Evolutionary conservation across 2,797 vertebrate species (phyloP), one percentile per base, ranked within the genome.

Genomic region (Xenopus petersii): DNA sequence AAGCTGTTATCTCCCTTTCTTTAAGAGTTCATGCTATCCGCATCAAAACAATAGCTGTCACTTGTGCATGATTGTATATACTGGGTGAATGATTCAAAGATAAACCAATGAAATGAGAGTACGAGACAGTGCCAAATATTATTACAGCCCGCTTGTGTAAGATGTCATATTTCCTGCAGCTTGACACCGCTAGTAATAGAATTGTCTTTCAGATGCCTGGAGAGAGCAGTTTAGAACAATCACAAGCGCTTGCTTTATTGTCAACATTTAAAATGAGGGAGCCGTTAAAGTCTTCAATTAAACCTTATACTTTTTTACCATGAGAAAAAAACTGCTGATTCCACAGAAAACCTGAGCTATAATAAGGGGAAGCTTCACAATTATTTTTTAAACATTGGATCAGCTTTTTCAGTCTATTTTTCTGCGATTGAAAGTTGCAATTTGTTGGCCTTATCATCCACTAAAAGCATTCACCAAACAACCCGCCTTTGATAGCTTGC

Each of bases 151-250:
- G 71, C 76, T 74, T 79, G 63, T 74, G 67, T 70, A 61, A 73
- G 71, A 74, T 79, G 77, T 79, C 77, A 79, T 79, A 79, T 79
- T 79, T 79, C 71, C 71, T 79, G 77, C 71, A 70, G 77, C 71
- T 70, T 79, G 77, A 79, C 77, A 79, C 67, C 61, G 54, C 77
- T 74, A 61, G 71, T 79, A 79, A 79, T 79, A 74, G 77, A 79
- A 79, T 79, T 79, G 77, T 79, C 71, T 79, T 51, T 74, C 62
- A 74, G 77, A 79, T 65, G 71, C 71, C 71, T 79, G 77, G 62
- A 65, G 77, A 74, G 76, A 79, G 77, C 77, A 73, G 71, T 79
- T 79, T 79, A 79, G 77, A 79, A 79, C 77, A 79, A 74, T 79
- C 77, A 70, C 67, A 60, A 74, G 62, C 55, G 55, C 67, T 79